Evolutionary conservation across 2,797 vertebrate genomes (phyloP).

Genomic region (Aplochiton taeniatus): DNA sequence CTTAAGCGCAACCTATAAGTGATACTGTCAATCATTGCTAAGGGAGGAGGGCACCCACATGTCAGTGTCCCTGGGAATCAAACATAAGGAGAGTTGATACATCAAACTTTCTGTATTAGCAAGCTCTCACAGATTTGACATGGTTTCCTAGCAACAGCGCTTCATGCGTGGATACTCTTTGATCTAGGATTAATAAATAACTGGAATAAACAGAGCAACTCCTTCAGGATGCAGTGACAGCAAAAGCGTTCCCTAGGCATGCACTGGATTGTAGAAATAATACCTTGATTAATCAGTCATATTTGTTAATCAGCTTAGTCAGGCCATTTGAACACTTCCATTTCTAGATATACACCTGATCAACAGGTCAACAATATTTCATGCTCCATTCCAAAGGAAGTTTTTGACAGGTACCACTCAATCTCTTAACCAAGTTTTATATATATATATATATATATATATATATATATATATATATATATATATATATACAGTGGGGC

Average conservation of each 20-base stretch:
- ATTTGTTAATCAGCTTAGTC: too few relatives aligned
- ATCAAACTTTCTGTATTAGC: constrained; percentile 35
- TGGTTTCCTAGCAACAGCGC: constrained; percentile 66
- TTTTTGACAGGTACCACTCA: constrained; percentile 45
- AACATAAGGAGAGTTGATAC: constrained; percentile 29
- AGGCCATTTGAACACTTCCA: too few relatives aligned
- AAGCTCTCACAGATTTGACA: constrained; percentile 42
- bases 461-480: too few relatives aligned
- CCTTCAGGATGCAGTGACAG: neutral
- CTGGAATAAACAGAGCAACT: constrained; percentile 61
- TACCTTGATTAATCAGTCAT: constrained; percentile 57
- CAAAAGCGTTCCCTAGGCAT: constrained; percentile 34
- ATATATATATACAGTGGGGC: too few relatives aligned
- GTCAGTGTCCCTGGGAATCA: constrained; percentile 19
- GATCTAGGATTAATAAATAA: constrained; percentile 69
- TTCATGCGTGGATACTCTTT: constrained; percentile 54
- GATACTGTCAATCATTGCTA: constrained; percentile 25
- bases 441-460: too few relatives aligned
- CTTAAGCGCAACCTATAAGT: constrained; percentile 24
- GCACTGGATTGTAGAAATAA: constrained; percentile 58
- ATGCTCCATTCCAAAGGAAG: constrained; percentile 31
- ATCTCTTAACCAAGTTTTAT: constrained; percentile 2
- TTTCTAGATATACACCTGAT: too few relatives aligned
- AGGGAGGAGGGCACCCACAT: constrained; percentile 6
- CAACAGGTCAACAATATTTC: too few relatives aligned